Percentiles rank a stretch among this genome's conserved stretches.
phyloP scores from a whole-genome alignment of 2,113 vertebrate genomes.

The Climacteris rufus region DNA sequence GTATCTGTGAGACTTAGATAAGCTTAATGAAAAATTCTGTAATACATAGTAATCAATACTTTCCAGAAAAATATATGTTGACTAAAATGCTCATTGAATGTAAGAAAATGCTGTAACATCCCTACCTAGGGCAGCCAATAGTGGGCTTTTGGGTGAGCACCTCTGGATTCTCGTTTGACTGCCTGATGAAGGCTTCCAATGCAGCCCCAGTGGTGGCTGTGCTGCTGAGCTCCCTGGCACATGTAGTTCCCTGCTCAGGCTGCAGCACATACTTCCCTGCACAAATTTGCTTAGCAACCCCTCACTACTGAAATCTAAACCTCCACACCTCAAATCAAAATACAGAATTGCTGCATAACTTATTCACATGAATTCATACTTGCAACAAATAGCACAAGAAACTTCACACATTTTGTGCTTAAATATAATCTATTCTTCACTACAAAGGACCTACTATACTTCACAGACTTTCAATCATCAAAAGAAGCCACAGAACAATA shows the following conservation, averaged over 20 bases:
- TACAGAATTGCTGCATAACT: not conserved
- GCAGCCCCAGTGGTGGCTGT: not conserved
- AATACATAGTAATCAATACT: not conserved
- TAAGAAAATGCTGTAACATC: not conserved
- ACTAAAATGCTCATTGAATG: not conserved
- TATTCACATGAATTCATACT: rapidly evolving
- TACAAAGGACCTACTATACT: not conserved
- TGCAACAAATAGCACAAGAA: not conserved
- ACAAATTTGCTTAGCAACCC: not conserved
- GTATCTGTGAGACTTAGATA: not conserved
- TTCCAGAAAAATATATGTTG: not conserved
- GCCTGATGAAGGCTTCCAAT: not conserved
- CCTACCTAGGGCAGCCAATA: not conserved
- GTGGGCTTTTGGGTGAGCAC: not conserved
- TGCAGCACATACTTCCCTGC: not conserved
- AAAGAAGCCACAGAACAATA: not conserved
- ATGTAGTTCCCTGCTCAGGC: not conserved
- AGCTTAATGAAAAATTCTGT: not conserved
- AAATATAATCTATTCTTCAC: not conserved
- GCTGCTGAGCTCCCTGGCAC: not conserved
- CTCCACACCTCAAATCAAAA: not conserved
- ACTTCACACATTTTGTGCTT: not conserved
- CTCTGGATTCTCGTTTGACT: not conserved
- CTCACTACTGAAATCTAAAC: not conserved
- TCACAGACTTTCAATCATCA: not conserved